Base-by-base conservation (phyloP, 1,140 invertebrate species). In the Ceratina calcarata region DNA sequence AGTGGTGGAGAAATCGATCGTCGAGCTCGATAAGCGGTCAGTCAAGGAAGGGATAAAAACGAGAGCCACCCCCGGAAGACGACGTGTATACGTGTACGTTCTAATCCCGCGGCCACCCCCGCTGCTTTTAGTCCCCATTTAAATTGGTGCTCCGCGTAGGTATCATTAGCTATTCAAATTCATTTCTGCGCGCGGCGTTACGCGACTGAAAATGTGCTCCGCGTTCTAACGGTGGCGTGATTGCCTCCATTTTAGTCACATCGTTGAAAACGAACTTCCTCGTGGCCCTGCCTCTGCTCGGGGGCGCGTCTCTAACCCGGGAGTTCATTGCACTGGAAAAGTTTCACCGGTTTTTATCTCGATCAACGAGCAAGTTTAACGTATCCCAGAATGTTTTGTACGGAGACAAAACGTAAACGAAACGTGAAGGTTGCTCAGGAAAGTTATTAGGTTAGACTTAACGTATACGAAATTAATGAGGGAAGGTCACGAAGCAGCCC, bases 91-190 rank as follows among this genome's bases (percentile, higher is more conserved):
- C 53, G 53, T 55, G 15, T 13, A 71, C 27, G 62, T 78, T 7
- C 57, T 45, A 78, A 78, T 78, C 57, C 8, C 6, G 8, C 22
- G 32, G 20, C 66, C n/a, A 61, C 66, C 74, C 66, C 61, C 12
- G 20, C 49, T 51, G 69, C 69, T 32, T 73, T 65, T 37, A 65
- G 37, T 10, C 37, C 37, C 45, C 27, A 13, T n/a, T 53, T 49
- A 20, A 70, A 79, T 83, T 67, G 53, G 51, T 18, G 68, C 37
- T n/a, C 27, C 37, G 37, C 37, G 37, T 45, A 49, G 79, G 69
- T 73, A 58, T 84, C 65, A 79, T 84, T 84, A 83, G 58, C 51
- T 84, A 83, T 83, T 83, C 81, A 83, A 84, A 84, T 83, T 80
- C 81, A 73, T 45, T 73, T 74, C 82, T 53, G 65, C 53, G 20